These are phyloP conservation scores for Epistrophella euchroma DNA, from an alignment of 2,888 invertebrate genomes.

Conservation along the genomic window DNA sequence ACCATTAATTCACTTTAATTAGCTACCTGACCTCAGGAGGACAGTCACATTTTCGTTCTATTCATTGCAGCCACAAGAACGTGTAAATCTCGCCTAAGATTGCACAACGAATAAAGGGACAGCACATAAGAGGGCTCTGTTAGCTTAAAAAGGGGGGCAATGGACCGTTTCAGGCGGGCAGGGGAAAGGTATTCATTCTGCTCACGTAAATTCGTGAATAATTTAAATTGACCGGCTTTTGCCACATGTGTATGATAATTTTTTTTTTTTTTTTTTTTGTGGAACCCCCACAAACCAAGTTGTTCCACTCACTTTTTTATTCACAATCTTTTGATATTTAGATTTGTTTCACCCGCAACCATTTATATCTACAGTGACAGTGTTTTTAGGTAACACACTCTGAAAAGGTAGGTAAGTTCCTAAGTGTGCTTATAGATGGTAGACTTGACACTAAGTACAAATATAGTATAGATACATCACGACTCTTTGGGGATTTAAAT, in stretches of 20 bases:
- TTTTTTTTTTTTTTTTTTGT: conserved; percentile 28
- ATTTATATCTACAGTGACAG: not conserved
- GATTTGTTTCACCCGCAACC: conserved; percentile 39
- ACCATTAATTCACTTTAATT: conserved; percentile 64
- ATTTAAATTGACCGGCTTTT: conserved; percentile 49
- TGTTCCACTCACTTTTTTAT: conserved; percentile 32
- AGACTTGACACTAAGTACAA: not conserved
- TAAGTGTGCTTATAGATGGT: not conserved
- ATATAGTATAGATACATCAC: not conserved
- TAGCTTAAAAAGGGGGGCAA: not conserved
- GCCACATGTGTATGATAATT: conserved; percentile 22
- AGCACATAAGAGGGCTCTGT: not conserved
- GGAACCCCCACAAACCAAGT: conserved; percentile 28
- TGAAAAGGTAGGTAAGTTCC: not conserved
- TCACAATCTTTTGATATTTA: conserved; percentile 47
- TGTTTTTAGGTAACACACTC: not conserved
- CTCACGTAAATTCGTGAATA: conserved; percentile 63
- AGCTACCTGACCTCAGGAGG: conserved; percentile 62
- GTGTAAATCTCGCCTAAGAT: conserved; percentile 68
- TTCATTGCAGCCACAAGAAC: conserved; percentile 56
- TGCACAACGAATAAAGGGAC: conserved; percentile 29
- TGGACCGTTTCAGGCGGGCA: not conserved
- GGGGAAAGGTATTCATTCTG: not conserved
- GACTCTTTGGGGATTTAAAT: not conserved
- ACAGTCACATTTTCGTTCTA: conserved; percentile 37